A percentile compares a stretch with the other conserved stretches of the same genome.
phyloP scores from a whole-genome alignment of 2,113 vertebrate genomes.

The Carassius gibelio region DNA sequence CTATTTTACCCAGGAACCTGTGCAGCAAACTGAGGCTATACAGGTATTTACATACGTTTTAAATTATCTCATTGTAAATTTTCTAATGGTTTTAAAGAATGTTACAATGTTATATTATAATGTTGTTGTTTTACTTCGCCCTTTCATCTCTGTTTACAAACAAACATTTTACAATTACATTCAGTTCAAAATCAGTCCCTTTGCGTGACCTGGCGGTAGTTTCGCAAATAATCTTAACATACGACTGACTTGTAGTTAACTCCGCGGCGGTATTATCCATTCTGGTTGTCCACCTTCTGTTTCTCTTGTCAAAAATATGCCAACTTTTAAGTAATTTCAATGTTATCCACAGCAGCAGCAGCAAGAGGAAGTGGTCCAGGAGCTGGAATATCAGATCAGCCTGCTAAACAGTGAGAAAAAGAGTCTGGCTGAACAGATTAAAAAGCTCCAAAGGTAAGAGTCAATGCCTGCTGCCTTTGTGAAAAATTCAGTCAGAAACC shows the following conservation, averaged over 20 bases:
- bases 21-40: conserved; percentile 65
- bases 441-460: conserved; percentile 88
- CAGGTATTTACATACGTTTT: conserved; percentile 59
- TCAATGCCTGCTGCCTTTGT: not conserved
- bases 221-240: too few species aligned
- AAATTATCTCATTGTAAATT: too few species aligned
- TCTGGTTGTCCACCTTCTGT: not conserved
- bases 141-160: too few species aligned
- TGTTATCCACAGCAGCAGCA: not conserved
- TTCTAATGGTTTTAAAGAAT: too few species aligned
- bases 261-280: too few species aligned
- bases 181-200: too few species aligned
- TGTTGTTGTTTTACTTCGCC: too few species aligned
- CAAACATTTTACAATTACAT: too few species aligned
- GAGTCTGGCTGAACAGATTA: conserved; percentile 90
- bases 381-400: conserved; percentile 94
- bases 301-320: not conserved
- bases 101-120: too few species aligned
- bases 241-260: too few species aligned
- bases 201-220: too few species aligned
- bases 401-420: conserved; percentile 91
- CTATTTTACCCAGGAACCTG: conserved; percentile 61
- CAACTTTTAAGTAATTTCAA: not conserved
- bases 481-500: conserved; percentile 2
- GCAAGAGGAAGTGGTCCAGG: conserved; percentile 87